Percentiles rank a stretch among this genome's conserved stretches.
phyloP scores from a whole-genome alignment of 2,888 invertebrate genomes.

The Drosophila maculinotata region DNA sequence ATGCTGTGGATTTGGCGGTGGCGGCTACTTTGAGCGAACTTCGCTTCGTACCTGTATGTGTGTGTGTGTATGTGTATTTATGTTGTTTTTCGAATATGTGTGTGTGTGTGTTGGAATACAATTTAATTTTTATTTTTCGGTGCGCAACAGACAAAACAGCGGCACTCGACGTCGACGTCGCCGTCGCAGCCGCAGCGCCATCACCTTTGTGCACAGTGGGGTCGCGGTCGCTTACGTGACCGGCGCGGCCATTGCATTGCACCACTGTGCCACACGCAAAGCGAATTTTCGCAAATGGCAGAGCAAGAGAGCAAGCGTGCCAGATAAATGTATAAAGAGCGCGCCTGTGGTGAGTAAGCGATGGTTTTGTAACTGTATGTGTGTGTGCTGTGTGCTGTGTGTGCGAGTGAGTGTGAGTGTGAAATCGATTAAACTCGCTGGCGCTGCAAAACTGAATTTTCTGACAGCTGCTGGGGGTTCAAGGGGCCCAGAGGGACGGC shows the following conservation, averaged over 20 bases:
- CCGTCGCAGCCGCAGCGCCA: conserved; percentile 18
- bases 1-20: too few relatives aligned
- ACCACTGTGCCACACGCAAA: conserved; percentile 58
- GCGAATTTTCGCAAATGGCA: conserved; percentile 46
- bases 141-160: conserved; percentile 56
- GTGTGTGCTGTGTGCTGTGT: too few relatives aligned
- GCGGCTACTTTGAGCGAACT: conserved; percentile 18
- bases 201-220: conserved; percentile 54
- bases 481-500: neutral
- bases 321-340: conserved; percentile 3
- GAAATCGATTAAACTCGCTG: conserved; percentile 58
- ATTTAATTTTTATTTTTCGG: conserved; percentile 24
- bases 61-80: conserved; percentile 9
- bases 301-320: conserved; percentile 12
- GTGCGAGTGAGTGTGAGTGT: conserved; percentile 21
- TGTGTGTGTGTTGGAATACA: conserved; percentile 17
- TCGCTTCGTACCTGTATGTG: conserved; percentile 23
- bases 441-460: conserved; percentile 57
- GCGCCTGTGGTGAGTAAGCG: conserved; percentile 50
- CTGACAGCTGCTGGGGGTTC: conserved; percentile 47
- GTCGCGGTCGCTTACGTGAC: conserved; percentile 53
- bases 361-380: neutral
- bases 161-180: conserved; percentile 29
- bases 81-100: neutral
- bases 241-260: conserved; percentile 56